Percentiles rank a stretch among this genome's conserved stretches.
These are phyloP conservation scores for Steromphala cineraria DNA, from an alignment of 2,888 invertebrate species.

Conservation along the genomic window DNA sequence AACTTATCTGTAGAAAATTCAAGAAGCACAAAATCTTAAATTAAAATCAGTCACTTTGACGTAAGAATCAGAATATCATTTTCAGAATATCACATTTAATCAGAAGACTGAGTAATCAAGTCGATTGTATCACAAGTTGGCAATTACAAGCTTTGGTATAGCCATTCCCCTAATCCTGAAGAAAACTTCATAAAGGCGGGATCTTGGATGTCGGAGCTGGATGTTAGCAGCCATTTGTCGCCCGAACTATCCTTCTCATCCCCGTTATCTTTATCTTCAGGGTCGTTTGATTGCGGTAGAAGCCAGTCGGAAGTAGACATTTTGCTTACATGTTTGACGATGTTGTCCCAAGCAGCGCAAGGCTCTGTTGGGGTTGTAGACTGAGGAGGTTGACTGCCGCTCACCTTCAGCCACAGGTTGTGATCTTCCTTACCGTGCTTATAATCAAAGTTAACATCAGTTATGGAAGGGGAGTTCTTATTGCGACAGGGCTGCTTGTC, in stretches of 20 bases:
- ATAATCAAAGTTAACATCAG: constrained; percentile 9
- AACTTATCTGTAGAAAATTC: no score
- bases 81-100: no score
- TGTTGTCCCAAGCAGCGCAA: constrained; percentile 8
- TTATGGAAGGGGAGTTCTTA: constrained; percentile 7
- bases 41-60: no score
- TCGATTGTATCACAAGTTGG: not conserved
- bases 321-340: constrained; percentile 7
- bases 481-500: not conserved
- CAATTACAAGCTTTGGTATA: not conserved
- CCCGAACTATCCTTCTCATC: not conserved
- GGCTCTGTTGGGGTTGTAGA: not conserved
- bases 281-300: not conserved
- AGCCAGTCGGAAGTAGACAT: constrained; percentile 29
- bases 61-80: no score
- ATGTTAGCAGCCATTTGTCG: not conserved
- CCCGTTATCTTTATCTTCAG: not conserved
- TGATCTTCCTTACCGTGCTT: not conserved
- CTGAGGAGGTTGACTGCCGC: not conserved
- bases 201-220: not conserved
- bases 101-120: no score
- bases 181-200: not conserved
- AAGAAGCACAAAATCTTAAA: no score
- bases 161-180: not conserved
- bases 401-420: constrained; percentile 19